A percentile compares a stretch with the other conserved stretches of the same genome.
These are phyloP conservation scores for Pelagia noctiluca DNA, from an alignment of 30 jellyfish, hydroid and myxozoan species.

Conservation along the genomic window DNA sequence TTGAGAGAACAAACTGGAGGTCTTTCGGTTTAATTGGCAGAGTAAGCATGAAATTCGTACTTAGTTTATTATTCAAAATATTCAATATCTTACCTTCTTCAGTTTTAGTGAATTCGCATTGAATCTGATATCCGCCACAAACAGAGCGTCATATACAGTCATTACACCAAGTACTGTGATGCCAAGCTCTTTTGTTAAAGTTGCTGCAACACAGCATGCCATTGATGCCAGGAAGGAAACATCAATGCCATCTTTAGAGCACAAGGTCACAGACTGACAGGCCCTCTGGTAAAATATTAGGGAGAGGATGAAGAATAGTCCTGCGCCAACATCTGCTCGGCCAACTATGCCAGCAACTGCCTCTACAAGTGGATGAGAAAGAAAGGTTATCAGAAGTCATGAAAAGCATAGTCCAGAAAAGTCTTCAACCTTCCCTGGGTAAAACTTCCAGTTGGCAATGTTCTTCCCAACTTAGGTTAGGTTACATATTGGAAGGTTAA, in stretches of 20 bases:
- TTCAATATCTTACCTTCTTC: conserved; percentile 63
- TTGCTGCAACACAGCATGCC: conserved; percentile 53
- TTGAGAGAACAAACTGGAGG: no score
- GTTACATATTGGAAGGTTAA: no score
- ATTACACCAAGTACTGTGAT: conserved; percentile 86
- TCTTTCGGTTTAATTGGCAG: no score
- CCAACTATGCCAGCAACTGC: conserved; percentile 99
- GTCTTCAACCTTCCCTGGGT: no score
- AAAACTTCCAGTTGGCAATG: no score
- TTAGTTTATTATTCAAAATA: no score
- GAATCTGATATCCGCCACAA: conserved; percentile 51
- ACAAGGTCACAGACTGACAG: not conserved
- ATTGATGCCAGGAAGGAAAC: conserved; percentile 47
- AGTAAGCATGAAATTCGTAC: no score
- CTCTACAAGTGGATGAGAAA: no score
- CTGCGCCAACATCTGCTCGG: conserved; percentile 93
- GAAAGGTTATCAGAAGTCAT: no score
- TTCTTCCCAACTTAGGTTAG: no score
- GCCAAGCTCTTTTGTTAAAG: conserved; percentile 88
- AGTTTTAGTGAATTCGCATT: conserved; percentile 22
- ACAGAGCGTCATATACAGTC: conserved; percentile 71
- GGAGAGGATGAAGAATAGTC: conserved; percentile 74
- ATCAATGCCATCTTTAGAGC: not conserved
- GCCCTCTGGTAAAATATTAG: conserved; percentile 61
- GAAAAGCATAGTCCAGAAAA: no score